Evolutionary conservation across 2,888 invertebrate species (phyloP).

Genomic region (Philonicus albiceps): DNA sequence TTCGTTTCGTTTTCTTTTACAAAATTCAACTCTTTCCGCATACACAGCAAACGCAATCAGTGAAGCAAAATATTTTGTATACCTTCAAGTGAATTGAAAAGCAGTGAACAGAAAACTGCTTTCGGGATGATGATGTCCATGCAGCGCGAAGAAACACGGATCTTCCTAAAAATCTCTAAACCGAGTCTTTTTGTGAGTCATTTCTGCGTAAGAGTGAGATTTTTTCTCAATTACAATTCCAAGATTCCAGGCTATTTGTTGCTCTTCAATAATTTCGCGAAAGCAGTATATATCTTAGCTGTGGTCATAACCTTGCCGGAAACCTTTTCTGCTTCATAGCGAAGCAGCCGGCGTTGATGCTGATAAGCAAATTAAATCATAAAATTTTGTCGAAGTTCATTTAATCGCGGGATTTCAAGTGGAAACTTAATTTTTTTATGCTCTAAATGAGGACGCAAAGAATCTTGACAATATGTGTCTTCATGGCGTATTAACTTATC

Average conservation of each 20-base stretch:
- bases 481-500: constrained; percentile 19
- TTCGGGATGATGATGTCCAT: neutral
- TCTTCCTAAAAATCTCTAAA: neutral
- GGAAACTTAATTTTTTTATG: neutral
- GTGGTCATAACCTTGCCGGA: constrained; percentile 1
- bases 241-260: neutral
- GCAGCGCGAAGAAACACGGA: neutral
- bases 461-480: neutral
- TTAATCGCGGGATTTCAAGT: neutral
- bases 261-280: neutral
- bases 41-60: constrained; percentile 3
- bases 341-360: neutral
- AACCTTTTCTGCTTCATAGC: neutral
- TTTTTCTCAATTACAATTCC: neutral
- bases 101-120: neutral
- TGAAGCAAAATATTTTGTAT: constrained; percentile 2
- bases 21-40: constrained; percentile 9
- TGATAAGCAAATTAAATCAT: neutral
- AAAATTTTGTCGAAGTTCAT: neutral
- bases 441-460: neutral
- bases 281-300: neutral
- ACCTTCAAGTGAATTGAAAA: neutral
- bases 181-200: neutral
- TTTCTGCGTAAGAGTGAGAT: neutral
- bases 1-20: neutral